Base-by-base conservation (phyloP, 2,797 vertebrate species). In the Pseudomugil gertrudae region DNA sequence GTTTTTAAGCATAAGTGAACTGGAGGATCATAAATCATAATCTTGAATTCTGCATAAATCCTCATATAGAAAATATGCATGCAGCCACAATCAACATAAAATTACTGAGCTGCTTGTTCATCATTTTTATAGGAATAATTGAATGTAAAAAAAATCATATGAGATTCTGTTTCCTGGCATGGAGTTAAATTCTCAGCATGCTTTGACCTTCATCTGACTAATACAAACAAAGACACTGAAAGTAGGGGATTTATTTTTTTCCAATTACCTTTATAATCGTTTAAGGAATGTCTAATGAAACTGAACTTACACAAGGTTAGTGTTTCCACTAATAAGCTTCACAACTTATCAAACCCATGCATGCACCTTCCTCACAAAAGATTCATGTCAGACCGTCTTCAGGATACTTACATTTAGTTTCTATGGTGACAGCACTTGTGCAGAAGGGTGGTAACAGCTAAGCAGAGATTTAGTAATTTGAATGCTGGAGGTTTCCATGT, bases 381-480 rank as follows among this genome's bases (percentile, higher is more conserved):
- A 80, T 30, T 79, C 65, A 83, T 51, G 55, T 69, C 75, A 79
- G 63, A 85, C 71, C 74, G 84, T 84, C 61, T 86, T 87, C 45
- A 76, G 76, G 76, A 83, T 52, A 53, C 61, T 85, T 82, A 79
- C 32, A 69, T 79, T 81, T 87, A 82, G 91, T 94, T 93, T 89
- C 90, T 88, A 93, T 90, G 85, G 91, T 76, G 80, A 94, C 78
- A 59, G 78, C 74, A 83, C 74, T 79, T 78, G 70, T 79, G 69
- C 67, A 81, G 55, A 78, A 84, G 72, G 33, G 57, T 68, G 81
- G 61, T 66, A 76, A 86, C 58, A 67, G 75, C 76, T 79, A 78
- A 61, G 67, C 67, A 83, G 64, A 4, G 48, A 61, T 76, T 75
- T 84, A 48, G 76, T 89, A 85, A 88, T 84, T 82, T 63, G 81